Evolutionary conservation across 2,888 invertebrate species (phyloP).

Genomic region (Eutolmus rufibarbis): DNA sequence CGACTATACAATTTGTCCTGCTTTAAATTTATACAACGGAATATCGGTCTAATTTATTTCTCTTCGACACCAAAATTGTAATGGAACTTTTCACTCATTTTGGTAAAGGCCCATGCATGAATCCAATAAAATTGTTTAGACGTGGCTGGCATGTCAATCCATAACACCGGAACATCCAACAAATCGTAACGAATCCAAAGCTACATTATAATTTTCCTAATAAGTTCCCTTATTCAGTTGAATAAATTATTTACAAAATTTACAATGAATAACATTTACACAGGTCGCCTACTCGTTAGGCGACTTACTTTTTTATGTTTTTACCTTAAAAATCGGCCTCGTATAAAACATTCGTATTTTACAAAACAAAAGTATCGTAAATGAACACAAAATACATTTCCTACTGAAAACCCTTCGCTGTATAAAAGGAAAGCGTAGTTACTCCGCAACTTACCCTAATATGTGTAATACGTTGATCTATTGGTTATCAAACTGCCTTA

Average conservation of each 20-base stretch:
- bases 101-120: not conserved
- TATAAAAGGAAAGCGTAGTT: slow-evolving; percentile 17
- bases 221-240: not conserved
- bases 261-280: slow-evolving; percentile 29
- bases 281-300: not conserved
- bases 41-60: not conserved
- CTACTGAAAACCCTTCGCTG: slow-evolving; percentile 24
- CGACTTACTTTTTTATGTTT: not conserved
- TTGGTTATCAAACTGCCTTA: slow-evolving; percentile 10
- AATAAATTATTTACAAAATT: slow-evolving; percentile 40
- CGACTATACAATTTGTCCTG: not conserved
- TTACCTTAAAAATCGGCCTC: not conserved
- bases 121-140: not conserved
- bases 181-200: not conserved
- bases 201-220: not conserved
- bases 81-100: not conserved
- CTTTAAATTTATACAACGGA: not conserved
- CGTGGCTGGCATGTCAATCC: not conserved
- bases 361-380: not conserved
- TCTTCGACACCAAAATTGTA: not conserved
- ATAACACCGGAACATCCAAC: not conserved
- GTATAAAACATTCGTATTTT: slow-evolving; percentile 3
- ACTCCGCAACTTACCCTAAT: not conserved
- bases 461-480: not conserved
- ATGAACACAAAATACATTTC: not conserved